Conservation (phyloP, 2,888 invertebrate genomes). For the Apamea sordens region DNA sequence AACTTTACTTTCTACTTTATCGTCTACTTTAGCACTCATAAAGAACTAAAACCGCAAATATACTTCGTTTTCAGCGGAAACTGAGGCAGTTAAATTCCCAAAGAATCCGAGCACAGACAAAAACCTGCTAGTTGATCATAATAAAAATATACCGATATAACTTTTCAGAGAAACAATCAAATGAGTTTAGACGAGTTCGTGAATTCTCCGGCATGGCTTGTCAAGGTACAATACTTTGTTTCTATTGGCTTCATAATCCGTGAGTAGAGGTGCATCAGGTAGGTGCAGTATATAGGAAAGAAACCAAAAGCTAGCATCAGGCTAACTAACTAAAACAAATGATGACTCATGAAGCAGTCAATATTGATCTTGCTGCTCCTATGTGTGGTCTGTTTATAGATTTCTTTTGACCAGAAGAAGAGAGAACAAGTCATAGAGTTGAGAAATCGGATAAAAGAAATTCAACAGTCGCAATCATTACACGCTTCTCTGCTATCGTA, state of each 20-base stretch:
- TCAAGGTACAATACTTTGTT: conserved; percentile 80
- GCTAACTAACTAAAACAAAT: neutral
- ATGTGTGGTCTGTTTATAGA: neutral
- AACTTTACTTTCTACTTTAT: neutral
- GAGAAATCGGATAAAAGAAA: neutral
- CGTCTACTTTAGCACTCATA: neutral
- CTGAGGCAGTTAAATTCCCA: neutral
- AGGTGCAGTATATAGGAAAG: neutral
- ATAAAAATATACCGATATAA: conserved; percentile 48
- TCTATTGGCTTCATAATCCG: conserved; percentile 39
- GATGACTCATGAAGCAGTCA: neutral
- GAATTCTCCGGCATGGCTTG: conserved; percentile 87
- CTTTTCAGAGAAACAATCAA: conserved; percentile 66
- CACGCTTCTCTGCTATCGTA: neutral
- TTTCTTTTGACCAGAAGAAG: neutral
- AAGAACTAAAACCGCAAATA: conserved; percentile 3
- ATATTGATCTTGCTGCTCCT: neutral
- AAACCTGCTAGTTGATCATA: conserved; percentile 1
- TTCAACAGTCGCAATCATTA: neutral
- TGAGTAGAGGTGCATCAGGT: conserved; percentile 37
- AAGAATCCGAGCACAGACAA: neutral
- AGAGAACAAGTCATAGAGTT: neutral
- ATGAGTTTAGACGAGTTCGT: conserved; percentile 89
- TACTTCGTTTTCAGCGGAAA: neutral
- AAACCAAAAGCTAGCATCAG: neutral